Base-by-base conservation (phyloP, 2,888 invertebrate genomes). In the Latrodectus elegans region DNA sequence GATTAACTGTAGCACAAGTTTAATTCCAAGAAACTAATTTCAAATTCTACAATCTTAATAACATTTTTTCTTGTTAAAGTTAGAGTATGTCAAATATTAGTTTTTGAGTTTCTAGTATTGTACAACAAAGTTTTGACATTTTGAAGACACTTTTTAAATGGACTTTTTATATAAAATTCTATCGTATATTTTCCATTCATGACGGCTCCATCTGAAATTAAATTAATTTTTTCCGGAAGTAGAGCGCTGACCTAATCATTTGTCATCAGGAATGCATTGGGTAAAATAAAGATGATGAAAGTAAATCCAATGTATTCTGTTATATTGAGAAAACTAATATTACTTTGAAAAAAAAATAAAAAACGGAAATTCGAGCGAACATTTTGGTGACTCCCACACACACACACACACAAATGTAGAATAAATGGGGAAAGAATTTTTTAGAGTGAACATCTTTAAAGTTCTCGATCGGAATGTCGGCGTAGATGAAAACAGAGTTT, bases 401-500 rank as follows among this genome's bases (percentile, higher is more conserved):
- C n/a, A n/a, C n/a, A n/a, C n/a, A n/a, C n/a, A n/a, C n/a, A n/a
- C n/a, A 38, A 38, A 38, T 38, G 38, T 38, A 38, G 12, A 12
- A 15, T 60, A 60, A 60, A n/a, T 15, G 60, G n/a, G 60, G 60
- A 60, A 60, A 60, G n/a, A 6, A 15, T 60, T n/a, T 60, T 60
- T 60, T 51, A 26, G 73, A 74, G 22, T 15, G 82, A 82, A 75
- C 82, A 82, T 82, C 82, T 82, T 82, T 75, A 75, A 73, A 64
- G 82, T 60, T 53, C 74, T 49, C n/a, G 68, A 60, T 70, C 70
- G 75, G 70, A 75, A 74, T 75, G 75, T 75, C 82, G 75, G 75
- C 75, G 60, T n/a, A 60, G 75, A 60, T 76, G 82, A 70, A 76
- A 82, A 82, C 82, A 75, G 67, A 82, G 70, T 82, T 75, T 70